phyloP scores from a whole-genome alignment of 64 coral and sea anemone genomes.

The Acropora yongei region DNA sequence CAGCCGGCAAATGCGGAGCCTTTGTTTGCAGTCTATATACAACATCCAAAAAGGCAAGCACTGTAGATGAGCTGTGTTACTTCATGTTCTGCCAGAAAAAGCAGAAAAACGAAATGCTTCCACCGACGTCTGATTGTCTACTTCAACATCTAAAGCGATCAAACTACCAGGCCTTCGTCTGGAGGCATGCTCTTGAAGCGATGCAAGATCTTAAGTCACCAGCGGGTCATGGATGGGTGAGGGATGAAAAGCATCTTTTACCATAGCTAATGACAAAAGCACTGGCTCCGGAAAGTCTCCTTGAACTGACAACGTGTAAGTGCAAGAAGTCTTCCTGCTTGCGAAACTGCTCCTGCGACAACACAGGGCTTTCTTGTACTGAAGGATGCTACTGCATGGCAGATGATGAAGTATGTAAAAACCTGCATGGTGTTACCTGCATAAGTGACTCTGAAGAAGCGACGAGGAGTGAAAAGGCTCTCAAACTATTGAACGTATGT shows the following conservation, averaged over 20 bases:
- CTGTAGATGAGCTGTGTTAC: conserved; percentile 49
- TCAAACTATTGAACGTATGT: conserved; percentile 59
- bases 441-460: conserved; percentile 66
- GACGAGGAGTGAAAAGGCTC: conserved; percentile 56
- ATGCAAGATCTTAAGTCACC: conserved; percentile 65
- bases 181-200: conserved; percentile 54
- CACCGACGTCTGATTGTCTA: conserved; percentile 65
- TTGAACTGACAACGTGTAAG: conserved; percentile 52
- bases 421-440: conserved; percentile 38
- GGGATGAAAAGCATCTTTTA: conserved; percentile 36
- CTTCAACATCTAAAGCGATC: conserved; percentile 66
- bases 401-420: conserved; percentile 67
- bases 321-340: conserved; percentile 58
- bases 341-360: conserved; percentile 55
- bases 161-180: conserved; percentile 64
- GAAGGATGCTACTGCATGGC: conserved; percentile 78
- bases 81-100: conserved; percentile 64
- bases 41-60: conserved; percentile 57
- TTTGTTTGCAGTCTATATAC: conserved; percentile 59
- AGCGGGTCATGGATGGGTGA: conserved; percentile 63
- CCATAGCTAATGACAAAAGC: conserved; percentile 57
- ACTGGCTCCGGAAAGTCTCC: conserved; percentile 36
- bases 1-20: conserved; percentile 47
- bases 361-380: conserved; percentile 48
- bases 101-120: conserved; percentile 66